These are phyloP conservation scores for Meloidogyne exigua DNA, from an alignment of 1,140 invertebrate genomes.

Conservation along the genomic window DNA sequence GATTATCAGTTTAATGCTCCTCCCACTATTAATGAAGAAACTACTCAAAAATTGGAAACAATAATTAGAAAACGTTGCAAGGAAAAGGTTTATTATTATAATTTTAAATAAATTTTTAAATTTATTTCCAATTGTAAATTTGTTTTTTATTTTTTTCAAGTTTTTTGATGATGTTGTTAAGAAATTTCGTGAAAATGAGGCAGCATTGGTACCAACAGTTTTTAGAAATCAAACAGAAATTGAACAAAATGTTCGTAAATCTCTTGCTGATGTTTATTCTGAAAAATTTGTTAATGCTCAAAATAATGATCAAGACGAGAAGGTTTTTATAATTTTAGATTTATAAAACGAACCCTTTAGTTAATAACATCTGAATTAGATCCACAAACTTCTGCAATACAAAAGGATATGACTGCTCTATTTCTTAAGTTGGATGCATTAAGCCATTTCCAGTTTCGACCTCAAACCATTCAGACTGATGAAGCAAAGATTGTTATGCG, in stretches of 20 bases:
- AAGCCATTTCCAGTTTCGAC: constrained; percentile 89
- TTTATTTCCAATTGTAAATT: too few relatives aligned
- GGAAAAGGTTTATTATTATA: constrained; percentile 71
- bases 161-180: constrained; percentile 89
- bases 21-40: constrained; percentile 85
- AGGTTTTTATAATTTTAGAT: constrained; percentile 65
- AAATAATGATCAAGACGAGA: constrained; percentile 76
- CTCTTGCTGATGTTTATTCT: constrained; percentile 91
- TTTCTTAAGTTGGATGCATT: constrained; percentile 87
- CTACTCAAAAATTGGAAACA: constrained; percentile 81
- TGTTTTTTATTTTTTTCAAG: constrained; percentile 53
- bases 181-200: constrained; percentile 81
- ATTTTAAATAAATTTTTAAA: constrained; percentile 17
- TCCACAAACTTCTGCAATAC: constrained; percentile 70
- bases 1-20: constrained; percentile 74
- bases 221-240: constrained; percentile 86
- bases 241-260: constrained; percentile 80
- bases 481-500: constrained; percentile 87
- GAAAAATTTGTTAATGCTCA: constrained; percentile 31
- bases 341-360: neutral
- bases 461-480: constrained; percentile 72
- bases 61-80: constrained; percentile 86
- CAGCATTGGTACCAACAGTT: constrained; percentile 71
- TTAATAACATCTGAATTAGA: constrained; percentile 26
- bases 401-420: constrained; percentile 73